These are phyloP conservation scores for Pelecanoides urinatrix DNA, from an alignment of 2,113 vertebrate species.

Conservation along the genomic window DNA sequence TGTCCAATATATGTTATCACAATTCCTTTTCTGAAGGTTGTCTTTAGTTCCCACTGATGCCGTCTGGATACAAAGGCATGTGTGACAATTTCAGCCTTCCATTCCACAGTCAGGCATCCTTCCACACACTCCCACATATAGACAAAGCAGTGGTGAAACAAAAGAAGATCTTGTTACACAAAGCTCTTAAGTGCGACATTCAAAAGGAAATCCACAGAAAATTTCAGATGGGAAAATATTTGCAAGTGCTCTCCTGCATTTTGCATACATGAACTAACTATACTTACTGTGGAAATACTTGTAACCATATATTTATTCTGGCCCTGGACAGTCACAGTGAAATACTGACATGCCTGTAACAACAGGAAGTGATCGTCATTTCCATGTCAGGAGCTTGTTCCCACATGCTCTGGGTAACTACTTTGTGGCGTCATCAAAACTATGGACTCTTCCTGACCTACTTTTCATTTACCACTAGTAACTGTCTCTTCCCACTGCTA, in stretches of 20 bases:
- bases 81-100: not conserved
- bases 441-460: not conserved
- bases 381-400: not conserved
- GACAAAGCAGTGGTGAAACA: not conserved
- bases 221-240: not conserved
- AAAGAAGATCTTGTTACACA: not conserved
- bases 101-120: not conserved
- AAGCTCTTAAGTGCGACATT: not conserved
- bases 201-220: not conserved
- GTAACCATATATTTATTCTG: not conserved
- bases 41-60: not conserved
- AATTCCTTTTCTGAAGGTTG: not conserved
- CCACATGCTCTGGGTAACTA: not conserved
- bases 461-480: not conserved
- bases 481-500: not conserved
- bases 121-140: rapidly evolving
- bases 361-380: not conserved
- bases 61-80: not conserved
- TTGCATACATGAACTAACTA: not conserved
- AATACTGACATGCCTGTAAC: not conserved
- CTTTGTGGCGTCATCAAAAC: not conserved
- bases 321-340: not conserved
- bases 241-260: not conserved
- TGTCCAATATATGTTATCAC: not conserved
- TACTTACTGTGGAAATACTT: not conserved